Conservation (phyloP, 2,113 vertebrate species). For the Etheostoma spectabile region DNA sequence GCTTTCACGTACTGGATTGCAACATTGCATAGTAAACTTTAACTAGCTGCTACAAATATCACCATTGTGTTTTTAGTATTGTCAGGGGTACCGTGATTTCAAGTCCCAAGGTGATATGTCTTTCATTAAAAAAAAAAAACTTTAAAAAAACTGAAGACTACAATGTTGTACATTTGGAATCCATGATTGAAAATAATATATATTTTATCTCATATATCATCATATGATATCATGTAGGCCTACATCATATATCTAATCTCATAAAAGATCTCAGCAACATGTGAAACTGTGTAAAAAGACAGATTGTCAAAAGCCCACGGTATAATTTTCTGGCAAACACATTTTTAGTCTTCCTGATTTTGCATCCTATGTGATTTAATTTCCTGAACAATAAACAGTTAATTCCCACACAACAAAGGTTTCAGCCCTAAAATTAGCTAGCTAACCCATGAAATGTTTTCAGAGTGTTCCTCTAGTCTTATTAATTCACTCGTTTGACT, state of each 20-base stretch:
- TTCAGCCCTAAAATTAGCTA: neutral
- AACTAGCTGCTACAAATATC: conserved; percentile 43
- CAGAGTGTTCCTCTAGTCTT: neutral
- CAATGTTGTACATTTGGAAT: neutral
- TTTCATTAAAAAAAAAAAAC: too few relatives aligned
- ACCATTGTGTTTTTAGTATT: conserved; percentile 35
- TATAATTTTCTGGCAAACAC: neutral
- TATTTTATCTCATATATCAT: too few relatives aligned
- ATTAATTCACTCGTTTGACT: neutral
- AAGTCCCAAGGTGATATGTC: neutral
- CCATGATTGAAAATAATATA: neutral
- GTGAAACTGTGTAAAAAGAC: neutral
- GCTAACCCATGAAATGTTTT: neutral
- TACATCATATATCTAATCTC: too few relatives aligned
- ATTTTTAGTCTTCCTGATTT: neutral
- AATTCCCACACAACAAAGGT: neutral
- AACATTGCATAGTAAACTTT: conserved; percentile 45
- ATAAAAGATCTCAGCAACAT: neutral
- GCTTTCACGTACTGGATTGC: neutral
- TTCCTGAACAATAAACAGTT: neutral
- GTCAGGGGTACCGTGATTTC: conserved; percentile 24
- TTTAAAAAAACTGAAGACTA: too few relatives aligned
- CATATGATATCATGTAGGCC: too few relatives aligned
- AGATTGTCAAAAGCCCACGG: neutral
- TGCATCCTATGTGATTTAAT: neutral